Evolutionary conservation across 2,888 invertebrate genomes (phyloP), one percentile per base, ranked within the genome.

Genomic region (Ametastegia equiseti): DNA sequence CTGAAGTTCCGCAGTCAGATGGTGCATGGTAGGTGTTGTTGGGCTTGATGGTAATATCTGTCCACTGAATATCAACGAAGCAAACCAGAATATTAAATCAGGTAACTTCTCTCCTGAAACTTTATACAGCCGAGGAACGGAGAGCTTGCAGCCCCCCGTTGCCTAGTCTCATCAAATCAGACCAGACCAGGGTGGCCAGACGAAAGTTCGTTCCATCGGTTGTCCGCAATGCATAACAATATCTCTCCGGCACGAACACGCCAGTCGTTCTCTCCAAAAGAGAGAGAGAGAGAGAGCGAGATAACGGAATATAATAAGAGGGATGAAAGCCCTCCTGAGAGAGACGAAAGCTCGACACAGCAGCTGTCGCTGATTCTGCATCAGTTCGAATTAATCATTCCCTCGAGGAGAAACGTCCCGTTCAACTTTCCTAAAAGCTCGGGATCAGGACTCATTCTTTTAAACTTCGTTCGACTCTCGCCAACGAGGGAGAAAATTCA

Each of bases 1-100:
- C n/a, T n/a, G n/a, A n/a, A n/a, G n/a, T n/a, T n/a, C n/a, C n/a
- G n/a, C n/a, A n/a, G n/a, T n/a, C n/a, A n/a, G n/a, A n/a, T n/a
- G n/a, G n/a, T n/a, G n/a, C n/a, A n/a, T n/a, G 83, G 47, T 50
- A 54, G 71, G 79, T 82, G 77, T 80, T 83, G 86, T 67, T 67
- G 7, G 65, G 84, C 84, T 87, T 85, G 86, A 87, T 88, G 87
- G 86, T 89, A 88, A 88, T 89, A 87, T 87, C 87, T 86, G 87
- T 88, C 87, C 88, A 87, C 86, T 84, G 87, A 88, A 88, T 89
- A 88, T 87, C 86, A 87, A 86, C 83, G 82, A 82, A 84, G 83
- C 84, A 80, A 63, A 84, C 81, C 81, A 82, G 87, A 89, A 88
- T 89, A 89, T 89, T 88, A 88, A 88, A 89, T 86, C 83, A 84